Base-by-base conservation (phyloP, 1,140 invertebrate species). In the Drosophila neocordata region DNA sequence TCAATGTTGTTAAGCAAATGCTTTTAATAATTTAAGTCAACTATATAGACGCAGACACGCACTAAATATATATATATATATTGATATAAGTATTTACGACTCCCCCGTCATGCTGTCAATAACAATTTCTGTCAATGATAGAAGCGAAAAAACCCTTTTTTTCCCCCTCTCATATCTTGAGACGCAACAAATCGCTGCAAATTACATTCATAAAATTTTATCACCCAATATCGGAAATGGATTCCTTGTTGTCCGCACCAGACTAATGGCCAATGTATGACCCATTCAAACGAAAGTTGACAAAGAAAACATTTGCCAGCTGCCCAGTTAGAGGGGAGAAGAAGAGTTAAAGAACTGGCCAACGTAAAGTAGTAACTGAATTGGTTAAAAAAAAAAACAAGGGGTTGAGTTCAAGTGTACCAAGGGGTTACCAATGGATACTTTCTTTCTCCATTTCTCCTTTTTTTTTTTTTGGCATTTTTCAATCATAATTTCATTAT, bases 181-280 rank as follows among this genome's bases (percentile, higher is more conserved):
- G 75, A 79, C 63, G 72, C 76, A 89, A 89, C 84, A 89, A 89
- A 83, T 85, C 81, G 81, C 85, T 89, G 81, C 85, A 89, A 89
- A 89, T 89, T 89, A 76, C 85, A 82, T 82, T 74, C 75, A 89
- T 89, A 89, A 89, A 89, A 89, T 89, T 89, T 89, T 89, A 89
- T 89, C 85, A 82, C 85, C 85, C 76, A 85, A 89, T 89, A 89
- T 89, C 85, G 85, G 78, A 89, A 89, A 89, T 89, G 85, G 81
- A 89, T 89, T 89, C 66, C 69, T 67, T 84, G 73, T 75, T 75
- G 73, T 77, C 65, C 60, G 73, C 51, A 62, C 73, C 82, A 85
- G 83, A 88, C 83, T 88, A 88, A 87, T 87, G 83, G 83, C 52
- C 67, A 77, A 48, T 56, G 77, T 80, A 77, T 87, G 81, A 80